Conservation (phyloP, 1,140 invertebrate species). For the Danaus plexippus region DNA sequence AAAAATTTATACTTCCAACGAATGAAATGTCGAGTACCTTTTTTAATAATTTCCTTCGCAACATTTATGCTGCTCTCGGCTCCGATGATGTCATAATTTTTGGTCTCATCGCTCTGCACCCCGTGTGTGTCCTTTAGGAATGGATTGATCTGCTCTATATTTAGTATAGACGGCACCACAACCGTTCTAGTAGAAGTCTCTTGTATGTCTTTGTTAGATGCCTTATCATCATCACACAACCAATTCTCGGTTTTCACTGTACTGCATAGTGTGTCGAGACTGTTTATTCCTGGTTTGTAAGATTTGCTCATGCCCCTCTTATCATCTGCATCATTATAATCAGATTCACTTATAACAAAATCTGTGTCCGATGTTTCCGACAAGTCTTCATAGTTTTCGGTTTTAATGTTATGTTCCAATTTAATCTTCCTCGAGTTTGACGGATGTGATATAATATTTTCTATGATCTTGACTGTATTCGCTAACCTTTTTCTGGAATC, state of each 20-base stretch:
- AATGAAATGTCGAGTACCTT: constrained; percentile 23
- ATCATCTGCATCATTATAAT: no score
- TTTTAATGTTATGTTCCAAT: constrained; percentile 12
- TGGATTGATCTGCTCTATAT: constrained; percentile 32
- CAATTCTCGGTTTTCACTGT: no score
- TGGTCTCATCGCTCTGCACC: constrained; percentile 24
- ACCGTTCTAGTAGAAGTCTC: neutral
- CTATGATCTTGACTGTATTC: constrained; percentile 56
- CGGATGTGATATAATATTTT: constrained; percentile 50
- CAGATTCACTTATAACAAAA: neutral
- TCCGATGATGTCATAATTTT: constrained; percentile 26
- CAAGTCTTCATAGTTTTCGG: neutral
- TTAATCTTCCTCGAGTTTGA: constrained; percentile 24
- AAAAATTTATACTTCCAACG: no score
- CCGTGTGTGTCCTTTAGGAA: constrained; percentile 42
- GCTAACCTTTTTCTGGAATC: constrained; percentile 45
- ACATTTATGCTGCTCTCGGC: constrained; percentile 31
- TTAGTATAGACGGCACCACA: constrained; percentile 24
- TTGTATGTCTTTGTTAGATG: no score
- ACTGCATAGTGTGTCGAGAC: no score
- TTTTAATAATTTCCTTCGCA: constrained; percentile 35
- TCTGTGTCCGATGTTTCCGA: constrained; percentile 1
- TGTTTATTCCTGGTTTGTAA: no score
- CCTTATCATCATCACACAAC: no score
- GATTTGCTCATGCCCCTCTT: no score